Evolutionary conservation across 2,888 invertebrate species (phyloP), one percentile per base, ranked within the genome.

Genomic region (Pammene aurita): DNA sequence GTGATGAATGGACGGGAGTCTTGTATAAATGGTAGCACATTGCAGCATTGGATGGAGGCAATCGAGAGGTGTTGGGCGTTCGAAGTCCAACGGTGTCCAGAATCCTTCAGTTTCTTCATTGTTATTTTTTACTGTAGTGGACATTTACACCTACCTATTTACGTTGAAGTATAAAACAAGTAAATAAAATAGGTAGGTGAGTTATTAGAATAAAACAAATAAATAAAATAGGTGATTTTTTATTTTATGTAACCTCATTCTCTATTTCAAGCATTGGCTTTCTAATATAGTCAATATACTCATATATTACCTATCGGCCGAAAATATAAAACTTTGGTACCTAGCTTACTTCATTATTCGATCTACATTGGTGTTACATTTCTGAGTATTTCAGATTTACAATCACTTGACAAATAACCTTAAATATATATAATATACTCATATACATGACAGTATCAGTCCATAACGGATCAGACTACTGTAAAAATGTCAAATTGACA

Each of bases 241-340:
- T 86, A 86, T 88, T 89, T 88, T 80, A 87, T 86, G 85, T 87
- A 89, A 88, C 86, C 85, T 4, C 26, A 26, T 26, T 86, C 82
- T 83, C 84, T 87, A 89, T 85, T 80, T 80, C 85, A 90, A 89
- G 88, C 88, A 84, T 83, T 86, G 84, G 85, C 84, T 86, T 87
- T 88, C 86, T 87, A 85, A 81, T 78, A 26, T 26, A 26, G 26
- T 26, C 26, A 26, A 26, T 26, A 81, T 72, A 75, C 74, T 77
- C 74, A 77, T 76, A 77, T 75, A 72, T 71, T 72, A 73, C 81
- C 83, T 85, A 86, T 87, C 85, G 85, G 87, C 89, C 89, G 82
- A 86, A 84, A 87, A 88, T 89, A 90, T 80, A 89, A 89, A 88
- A 88, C 92, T 92, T 92, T 92, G 92, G 92, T 92, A 86, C 84